Base-by-base conservation (phyloP, 2,888 invertebrate genomes). In the Ctenicera cuprea region DNA sequence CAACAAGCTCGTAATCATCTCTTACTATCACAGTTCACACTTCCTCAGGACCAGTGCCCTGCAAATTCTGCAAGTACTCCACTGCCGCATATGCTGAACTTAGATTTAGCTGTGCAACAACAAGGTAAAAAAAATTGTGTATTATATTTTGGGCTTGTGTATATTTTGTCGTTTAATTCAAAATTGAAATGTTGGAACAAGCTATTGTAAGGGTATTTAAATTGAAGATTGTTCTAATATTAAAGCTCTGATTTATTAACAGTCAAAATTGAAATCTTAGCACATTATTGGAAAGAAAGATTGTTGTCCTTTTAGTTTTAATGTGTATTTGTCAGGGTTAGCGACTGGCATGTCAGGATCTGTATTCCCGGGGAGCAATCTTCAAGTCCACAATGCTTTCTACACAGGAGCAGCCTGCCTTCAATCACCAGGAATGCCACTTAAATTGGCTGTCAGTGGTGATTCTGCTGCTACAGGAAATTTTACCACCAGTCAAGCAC, bases 21-120 rank as follows among this genome's bases (percentile, higher is more conserved):
- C 48, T 83, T 79, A 33, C 72, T 80, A 73, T 78, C 85, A 69
- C 86, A 85, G 78, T 86, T 84, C 81, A 83, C 83, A 63, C 82
- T 84, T 75, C 83, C 85, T 63, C 86, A 83, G 79, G 85, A 84
- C 74, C 85, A 84, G 77, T 85, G 85, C 77, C 77, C 80, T 67
- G 70, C 80, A 8, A 73, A 69, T 70, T 71, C 82, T 48, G 72
- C 83, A 73, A 83, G 75, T 80, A 84, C 86, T 71, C 81, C 85
- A 82, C 84, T 88, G 82, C 88, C 89, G 75, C 87, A 87, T 77
- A 87, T 88, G 82, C 82, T 88, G 71, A 88, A 88, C 82, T 88
- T 89, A 79, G 89, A 89, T 78, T 85, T 89, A 74, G 87, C 87
- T 52, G 84, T 86, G 80, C 86, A 74, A 41, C 74, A 84, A 75